Base-by-base conservation (phyloP, 1,140 invertebrate genomes). In the Lerema accius region DNA sequence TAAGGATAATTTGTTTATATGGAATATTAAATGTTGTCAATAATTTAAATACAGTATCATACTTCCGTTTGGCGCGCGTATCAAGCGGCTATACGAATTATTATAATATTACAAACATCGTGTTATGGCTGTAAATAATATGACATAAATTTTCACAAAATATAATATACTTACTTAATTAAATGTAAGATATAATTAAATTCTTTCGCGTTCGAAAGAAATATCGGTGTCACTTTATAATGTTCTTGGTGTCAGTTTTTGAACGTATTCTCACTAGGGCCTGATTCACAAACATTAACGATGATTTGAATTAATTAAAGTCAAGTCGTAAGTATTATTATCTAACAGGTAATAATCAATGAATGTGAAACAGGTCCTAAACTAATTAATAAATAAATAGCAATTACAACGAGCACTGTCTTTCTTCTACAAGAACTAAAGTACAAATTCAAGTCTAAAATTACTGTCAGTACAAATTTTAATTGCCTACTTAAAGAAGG, bases 401-500 rank as follows among this genome's bases (percentile, higher is more conserved):
- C 46, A 72, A 65, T 23, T 3, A 73, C 76, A 85, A 84, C 69
- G 85, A 84, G 85, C 81, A 84, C 79, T 84, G 64, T 78, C 17
- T 48, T 48, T 61, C 68, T 78, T 72, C 61, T 78, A 73, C 72
- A 81, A 78, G 71, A 89, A 89, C 87, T 88, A 91, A 81, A 92
- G 91, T 92, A 92, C 90, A 91, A 91, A 91, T 87, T 85, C 73
- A 88, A 84, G 82, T 90, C 84, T 90, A 84, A 85, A 82, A 72
- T 82, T 86, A 91, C 74, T 86, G 80, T 81, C 87, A 91, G 89
- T 91, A 91, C 89, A 91, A 92, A 91, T 88, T 65, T 86, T 82
- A 78, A 37, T 37, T 37, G 35, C 35, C 35, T 37, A 37, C 35
- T 81, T 81, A 82, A 83, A 77, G 56, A 73, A 69, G 67, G 62